Evolutionary conservation across 35 echinoderm and acorn worm species (phyloP).

Genomic region (Ptychodera flava): DNA sequence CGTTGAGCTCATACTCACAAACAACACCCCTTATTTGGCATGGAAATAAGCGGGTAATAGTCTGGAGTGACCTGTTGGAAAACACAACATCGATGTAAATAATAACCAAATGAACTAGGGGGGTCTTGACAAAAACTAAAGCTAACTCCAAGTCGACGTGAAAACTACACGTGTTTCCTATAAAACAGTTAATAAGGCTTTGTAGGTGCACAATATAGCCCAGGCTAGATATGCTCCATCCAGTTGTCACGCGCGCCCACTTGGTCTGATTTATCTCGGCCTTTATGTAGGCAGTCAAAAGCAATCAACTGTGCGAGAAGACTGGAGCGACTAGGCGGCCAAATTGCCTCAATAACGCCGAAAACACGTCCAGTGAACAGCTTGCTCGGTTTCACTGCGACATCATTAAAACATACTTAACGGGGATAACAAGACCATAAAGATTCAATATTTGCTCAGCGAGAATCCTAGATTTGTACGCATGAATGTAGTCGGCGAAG

Average conservation of each 20-base stretch:
- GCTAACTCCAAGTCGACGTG: not conserved
- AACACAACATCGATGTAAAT: too few species aligned
- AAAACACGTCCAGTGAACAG: not conserved
- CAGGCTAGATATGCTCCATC: not conserved
- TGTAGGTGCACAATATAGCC: not conserved
- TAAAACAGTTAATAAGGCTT: not conserved
- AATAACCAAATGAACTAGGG: not conserved
- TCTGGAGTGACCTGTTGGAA: too few species aligned
- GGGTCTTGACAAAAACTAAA: not conserved
- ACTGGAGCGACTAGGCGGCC: not conserved
- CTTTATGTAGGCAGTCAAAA: not conserved
- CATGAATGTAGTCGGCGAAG: not conserved
- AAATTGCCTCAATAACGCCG: not conserved
- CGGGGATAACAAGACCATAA: not conserved
- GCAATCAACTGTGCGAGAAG: not conserved
- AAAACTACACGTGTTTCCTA: not conserved
- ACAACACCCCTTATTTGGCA: too few species aligned
- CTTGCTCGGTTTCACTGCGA: not conserved
- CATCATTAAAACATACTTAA: slow-evolving; percentile 2
- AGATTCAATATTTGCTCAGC: not conserved
- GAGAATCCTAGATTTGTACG: not conserved
- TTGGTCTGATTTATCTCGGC: not conserved
- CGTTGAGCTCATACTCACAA: too few species aligned
- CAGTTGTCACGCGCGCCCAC: not conserved
- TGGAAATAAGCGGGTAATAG: too few species aligned